phyloP scores from a whole-genome alignment of 2,888 invertebrate genomes.

The Macrosiphum euphorbiae region DNA sequence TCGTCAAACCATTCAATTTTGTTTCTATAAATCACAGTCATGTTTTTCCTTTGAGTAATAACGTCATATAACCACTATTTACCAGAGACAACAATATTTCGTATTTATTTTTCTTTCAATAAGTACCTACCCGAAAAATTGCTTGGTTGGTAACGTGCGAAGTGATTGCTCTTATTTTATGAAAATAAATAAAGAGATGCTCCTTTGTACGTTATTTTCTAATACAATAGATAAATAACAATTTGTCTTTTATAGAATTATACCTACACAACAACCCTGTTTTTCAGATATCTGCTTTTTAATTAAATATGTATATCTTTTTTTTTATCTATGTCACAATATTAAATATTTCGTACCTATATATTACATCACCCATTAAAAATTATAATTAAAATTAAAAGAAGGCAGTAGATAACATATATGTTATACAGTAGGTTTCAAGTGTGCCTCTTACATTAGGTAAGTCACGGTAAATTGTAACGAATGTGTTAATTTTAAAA shows the following conservation, averaged over 20 bases:
- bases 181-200: neutral
- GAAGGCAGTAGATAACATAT: neutral
- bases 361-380: neutral
- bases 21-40: conserved; percentile 13
- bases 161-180: neutral
- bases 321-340: neutral
- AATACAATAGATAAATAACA: neutral
- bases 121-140: neutral
- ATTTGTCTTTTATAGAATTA: neutral
- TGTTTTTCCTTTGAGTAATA: conserved; percentile 11
- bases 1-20: conserved; percentile 19
- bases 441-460: neutral
- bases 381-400: neutral
- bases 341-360: neutral
- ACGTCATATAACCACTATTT: too few species aligned
- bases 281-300: neutral
- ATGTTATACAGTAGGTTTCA: neutral
- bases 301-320: neutral
- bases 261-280: neutral
- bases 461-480: neutral
- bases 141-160: neutral
- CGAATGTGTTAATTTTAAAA: neutral
- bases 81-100: neutral
- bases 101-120: neutral
- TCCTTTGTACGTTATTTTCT: neutral